Conservation (phyloP, 1,140 invertebrate genomes). For the Rhopalosiphum maidis region DNA sequence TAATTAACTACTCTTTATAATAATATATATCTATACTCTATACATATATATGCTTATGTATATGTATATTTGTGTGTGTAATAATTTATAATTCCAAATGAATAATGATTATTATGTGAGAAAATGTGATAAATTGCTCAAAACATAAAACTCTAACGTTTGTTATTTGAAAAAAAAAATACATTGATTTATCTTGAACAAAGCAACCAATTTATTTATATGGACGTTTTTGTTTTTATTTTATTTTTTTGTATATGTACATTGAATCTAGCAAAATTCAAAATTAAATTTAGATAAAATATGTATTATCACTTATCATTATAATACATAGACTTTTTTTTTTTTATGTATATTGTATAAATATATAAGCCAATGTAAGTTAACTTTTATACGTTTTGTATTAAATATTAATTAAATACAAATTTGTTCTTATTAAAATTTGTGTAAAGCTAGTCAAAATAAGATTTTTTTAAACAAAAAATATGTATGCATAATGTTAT, state of each 20-base stretch:
- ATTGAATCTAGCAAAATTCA: slow-evolving; percentile 48
- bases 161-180: slow-evolving; percentile 10
- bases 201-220: slow-evolving; percentile 37
- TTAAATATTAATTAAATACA: slow-evolving; percentile 25
- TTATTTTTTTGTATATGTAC: slow-evolving; percentile 41
- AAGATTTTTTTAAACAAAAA: slow-evolving; percentile 45
- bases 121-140: slow-evolving; percentile 57
- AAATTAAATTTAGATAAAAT: slow-evolving; percentile 41
- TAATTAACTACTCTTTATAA: slow-evolving; percentile 25
- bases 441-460: slow-evolving; percentile 55
- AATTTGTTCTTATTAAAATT: slow-evolving; percentile 38
- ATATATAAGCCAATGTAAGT: slow-evolving; percentile 35
- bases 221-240: slow-evolving; percentile 38
- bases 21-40: not conserved
- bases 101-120: slow-evolving; percentile 42
- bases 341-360: slow-evolving; percentile 38
- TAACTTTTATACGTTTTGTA: slow-evolving; percentile 51
- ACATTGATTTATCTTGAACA: slow-evolving; percentile 18
- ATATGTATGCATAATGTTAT: slow-evolving; percentile 11
- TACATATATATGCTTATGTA: not conserved
- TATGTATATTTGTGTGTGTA: not conserved
- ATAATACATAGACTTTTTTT: slow-evolving; percentile 23
- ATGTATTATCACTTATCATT: not conserved
- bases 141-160: slow-evolving; percentile 36
- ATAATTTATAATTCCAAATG: slow-evolving; percentile 50